Percentiles rank a stretch among this genome's conserved stretches.
Evolutionary conservation across 2,113 vertebrate genomes (phyloP).

Genomic region (Alectura lathami): DNA sequence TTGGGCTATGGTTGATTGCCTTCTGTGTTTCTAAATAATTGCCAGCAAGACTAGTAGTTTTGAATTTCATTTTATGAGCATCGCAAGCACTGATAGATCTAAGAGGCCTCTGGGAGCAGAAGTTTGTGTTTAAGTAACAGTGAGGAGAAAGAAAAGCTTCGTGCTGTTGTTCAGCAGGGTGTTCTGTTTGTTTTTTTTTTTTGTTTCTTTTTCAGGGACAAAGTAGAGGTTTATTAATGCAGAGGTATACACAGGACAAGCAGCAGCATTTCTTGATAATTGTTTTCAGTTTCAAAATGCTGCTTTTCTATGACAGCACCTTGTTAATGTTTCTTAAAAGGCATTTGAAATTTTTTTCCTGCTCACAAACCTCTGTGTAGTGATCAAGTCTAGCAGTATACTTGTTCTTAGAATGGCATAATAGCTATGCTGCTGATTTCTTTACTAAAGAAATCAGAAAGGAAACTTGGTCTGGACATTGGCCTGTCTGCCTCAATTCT

Average conservation of each 20-base stretch:
- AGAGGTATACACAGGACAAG: background rate
- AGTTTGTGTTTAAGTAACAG: background rate
- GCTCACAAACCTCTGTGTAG: background rate
- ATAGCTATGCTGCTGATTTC: background rate
- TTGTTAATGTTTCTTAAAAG: background rate
- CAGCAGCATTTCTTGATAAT: background rate
- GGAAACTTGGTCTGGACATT: background rate
- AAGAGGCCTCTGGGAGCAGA: background rate
- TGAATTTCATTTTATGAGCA: background rate
- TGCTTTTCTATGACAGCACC: background rate
- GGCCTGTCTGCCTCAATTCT: background rate
- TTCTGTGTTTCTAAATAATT: background rate
- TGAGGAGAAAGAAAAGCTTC: background rate
- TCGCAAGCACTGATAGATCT: background rate
- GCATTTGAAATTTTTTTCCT: background rate
- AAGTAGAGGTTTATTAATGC: background rate
- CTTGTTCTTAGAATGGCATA: background rate
- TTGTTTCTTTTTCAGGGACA: background rate
- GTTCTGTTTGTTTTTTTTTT: background rate
- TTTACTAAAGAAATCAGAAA: background rate
- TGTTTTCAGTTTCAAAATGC: background rate
- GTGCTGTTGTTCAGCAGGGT: rapidly evolving
- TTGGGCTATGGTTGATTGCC: background rate
- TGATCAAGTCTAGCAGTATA: background rate
- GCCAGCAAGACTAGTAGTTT: background rate